Conservation (phyloP, 2,113 vertebrate genomes). For the Petaurus breviceps region DNA sequence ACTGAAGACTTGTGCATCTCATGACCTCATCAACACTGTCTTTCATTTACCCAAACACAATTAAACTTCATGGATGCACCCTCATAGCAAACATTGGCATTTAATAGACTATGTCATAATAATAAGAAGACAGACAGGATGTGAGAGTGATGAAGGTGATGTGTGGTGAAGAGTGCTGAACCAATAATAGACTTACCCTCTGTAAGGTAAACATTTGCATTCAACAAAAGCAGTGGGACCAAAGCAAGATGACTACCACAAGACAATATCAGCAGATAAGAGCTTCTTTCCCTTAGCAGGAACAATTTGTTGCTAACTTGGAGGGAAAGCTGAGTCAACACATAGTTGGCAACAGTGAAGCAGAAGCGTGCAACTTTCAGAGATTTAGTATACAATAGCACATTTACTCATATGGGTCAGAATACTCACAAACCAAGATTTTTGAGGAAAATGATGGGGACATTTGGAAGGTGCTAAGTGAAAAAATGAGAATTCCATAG, state of each 20-base stretch:
- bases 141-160: neutral
- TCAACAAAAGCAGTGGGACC: neutral
- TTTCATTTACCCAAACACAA: neutral
- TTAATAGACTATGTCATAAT: neutral
- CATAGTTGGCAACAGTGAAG: neutral
- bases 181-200: neutral
- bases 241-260: neutral
- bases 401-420: too few relatives aligned
- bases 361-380: neutral
- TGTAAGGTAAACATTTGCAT: neutral
- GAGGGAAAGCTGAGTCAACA: neutral
- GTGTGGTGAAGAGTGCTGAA: neutral
- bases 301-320: neutral
- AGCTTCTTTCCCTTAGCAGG: too few relatives aligned
- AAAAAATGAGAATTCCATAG: too few relatives aligned
- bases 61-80: neutral
- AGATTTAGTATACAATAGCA: neutral
- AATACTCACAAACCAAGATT: too few relatives aligned
- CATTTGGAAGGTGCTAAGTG: too few relatives aligned
- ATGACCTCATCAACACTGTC: neutral
- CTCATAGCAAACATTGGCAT: neutral
- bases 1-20: neutral
- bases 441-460: too few relatives aligned
- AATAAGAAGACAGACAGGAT: neutral
- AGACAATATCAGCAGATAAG: neutral